These are phyloP conservation scores for Anoura caudifer DNA, from an alignment of 2,113 vertebrate genomes.

Conservation along the genomic window DNA sequence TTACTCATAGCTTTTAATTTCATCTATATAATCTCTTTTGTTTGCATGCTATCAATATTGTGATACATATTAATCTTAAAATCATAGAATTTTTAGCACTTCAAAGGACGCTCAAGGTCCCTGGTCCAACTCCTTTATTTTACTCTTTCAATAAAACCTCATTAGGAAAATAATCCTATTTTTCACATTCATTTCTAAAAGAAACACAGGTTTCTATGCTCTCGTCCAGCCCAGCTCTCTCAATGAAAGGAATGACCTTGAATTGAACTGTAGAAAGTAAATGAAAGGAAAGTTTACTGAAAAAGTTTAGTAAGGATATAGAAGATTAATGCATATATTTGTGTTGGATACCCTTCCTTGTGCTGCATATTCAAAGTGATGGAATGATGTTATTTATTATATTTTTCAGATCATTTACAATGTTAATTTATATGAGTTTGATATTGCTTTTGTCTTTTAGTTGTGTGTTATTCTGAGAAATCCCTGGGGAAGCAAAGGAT, in stretches of 20 bases:
- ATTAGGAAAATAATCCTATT: conserved; percentile 72
- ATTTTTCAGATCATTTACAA: conserved; percentile 96
- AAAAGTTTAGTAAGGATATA: conserved; percentile 87
- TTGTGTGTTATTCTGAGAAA: conserved; percentile 92
- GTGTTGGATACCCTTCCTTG: conserved; percentile 87
- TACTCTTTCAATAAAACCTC: conserved; percentile 55
- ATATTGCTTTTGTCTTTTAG: conserved; percentile 92
- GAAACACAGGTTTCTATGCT: conserved; percentile 67
- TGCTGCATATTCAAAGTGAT: conserved; percentile 86
- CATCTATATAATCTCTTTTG: conserved; percentile 55
- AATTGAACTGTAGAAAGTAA: conserved; percentile 89
- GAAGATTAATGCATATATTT: conserved; percentile 92
- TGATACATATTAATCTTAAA: conserved; percentile 50
- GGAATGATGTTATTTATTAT: conserved; percentile 94
- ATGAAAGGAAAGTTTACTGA: conserved; percentile 91
- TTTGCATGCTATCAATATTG: background rate
- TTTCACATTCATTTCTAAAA: conserved; percentile 71
- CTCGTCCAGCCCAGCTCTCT: conserved; percentile 75
- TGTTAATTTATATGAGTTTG: conserved; percentile 98
- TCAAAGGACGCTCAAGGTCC: background rate
- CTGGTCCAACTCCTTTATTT: conserved; percentile 30
- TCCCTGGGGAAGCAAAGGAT: conserved; percentile 90
- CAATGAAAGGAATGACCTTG: conserved; percentile 87
- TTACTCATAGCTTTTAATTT: conserved; percentile 68
- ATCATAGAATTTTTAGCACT: conserved; percentile 23